Percentiles rank a stretch among this genome's conserved stretches.
phyloP scores from a whole-genome alignment of 2,113 vertebrate species.

The Melanerpes formicivorus region DNA sequence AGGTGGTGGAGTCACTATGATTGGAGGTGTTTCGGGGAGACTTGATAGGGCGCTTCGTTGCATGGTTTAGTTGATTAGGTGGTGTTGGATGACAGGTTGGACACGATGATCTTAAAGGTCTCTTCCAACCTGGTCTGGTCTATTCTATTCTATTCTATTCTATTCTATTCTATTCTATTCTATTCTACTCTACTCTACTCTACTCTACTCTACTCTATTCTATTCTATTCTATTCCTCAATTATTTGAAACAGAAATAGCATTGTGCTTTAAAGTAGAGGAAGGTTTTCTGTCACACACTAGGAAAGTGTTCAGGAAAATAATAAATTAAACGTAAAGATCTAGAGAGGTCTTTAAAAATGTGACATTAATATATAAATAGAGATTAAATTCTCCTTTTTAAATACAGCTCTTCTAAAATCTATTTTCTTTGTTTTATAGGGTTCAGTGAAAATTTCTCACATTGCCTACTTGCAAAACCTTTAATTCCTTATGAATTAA shows the following conservation, averaged over 20 bases:
- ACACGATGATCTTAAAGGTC: no score
- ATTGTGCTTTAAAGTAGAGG: not conserved
- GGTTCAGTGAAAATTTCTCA: not conserved
- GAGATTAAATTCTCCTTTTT: not conserved
- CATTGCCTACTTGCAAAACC: not conserved
- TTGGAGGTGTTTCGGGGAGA: no score
- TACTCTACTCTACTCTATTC: no score
- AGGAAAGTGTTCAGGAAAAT: not conserved
- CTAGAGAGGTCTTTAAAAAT: not conserved
- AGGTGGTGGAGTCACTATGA: no score
- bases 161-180: not conserved
- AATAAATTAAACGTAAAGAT: not conserved
- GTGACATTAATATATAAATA: not conserved
- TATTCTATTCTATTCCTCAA: not conserved
- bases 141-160: no score
- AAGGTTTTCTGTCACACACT: not conserved
- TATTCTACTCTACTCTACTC: no score
- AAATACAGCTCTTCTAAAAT: not conserved
- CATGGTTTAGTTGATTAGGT: no score
- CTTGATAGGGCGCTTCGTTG: no score
- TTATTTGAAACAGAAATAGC: not conserved
- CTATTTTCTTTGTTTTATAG: constrained; percentile 5
- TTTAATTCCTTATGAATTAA: constrained; percentile 4
- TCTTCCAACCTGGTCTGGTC: no score
- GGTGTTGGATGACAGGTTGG: no score